Evolutionary conservation across 2,797 vertebrate species (phyloP).

Genomic region (Cyclopterus lumpus): DNA sequence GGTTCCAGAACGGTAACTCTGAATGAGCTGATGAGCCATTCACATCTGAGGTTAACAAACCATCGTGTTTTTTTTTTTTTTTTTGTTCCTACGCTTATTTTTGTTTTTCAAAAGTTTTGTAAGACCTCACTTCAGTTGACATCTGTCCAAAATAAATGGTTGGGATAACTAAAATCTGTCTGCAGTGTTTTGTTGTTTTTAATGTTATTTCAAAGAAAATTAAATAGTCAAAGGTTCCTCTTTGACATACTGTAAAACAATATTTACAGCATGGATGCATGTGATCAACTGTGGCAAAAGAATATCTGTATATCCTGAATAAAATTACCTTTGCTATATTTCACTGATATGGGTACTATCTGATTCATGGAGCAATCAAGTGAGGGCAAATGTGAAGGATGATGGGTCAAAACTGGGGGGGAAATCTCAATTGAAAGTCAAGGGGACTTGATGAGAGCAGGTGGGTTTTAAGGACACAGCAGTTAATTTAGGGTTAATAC

Average conservation of each 20-base stretch:
- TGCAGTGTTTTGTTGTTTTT: neutral
- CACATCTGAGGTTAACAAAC: constrained; percentile 43
- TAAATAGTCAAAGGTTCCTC: neutral
- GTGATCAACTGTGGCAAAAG: neutral
- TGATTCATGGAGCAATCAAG: neutral
- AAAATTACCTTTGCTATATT: neutral
- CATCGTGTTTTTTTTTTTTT: no score
- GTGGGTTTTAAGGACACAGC: neutral
- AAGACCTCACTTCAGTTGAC: constrained; percentile 71
- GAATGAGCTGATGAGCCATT: constrained; percentile 72
- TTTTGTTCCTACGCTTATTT: constrained; percentile 70
- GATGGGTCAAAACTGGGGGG: no score
- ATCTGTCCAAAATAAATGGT: constrained; percentile 85
- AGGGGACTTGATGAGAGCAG: neutral
- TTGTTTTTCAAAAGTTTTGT: constrained; percentile 77
- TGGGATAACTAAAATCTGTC: constrained; percentile 67
- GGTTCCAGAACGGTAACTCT: constrained; percentile 66
- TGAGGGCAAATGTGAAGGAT: neutral
- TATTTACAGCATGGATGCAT: neutral
- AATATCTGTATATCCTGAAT: neutral
- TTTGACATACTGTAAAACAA: neutral
- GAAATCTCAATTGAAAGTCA: neutral
- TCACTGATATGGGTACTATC: neutral
- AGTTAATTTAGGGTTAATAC: neutral
- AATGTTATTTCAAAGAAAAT: neutral